Percentiles rank a stretch among this genome's conserved stretches.
These are phyloP conservation scores for Ficedula albicollis DNA, from an alignment of 2,797 vertebrate species.

Conservation along the genomic window DNA sequence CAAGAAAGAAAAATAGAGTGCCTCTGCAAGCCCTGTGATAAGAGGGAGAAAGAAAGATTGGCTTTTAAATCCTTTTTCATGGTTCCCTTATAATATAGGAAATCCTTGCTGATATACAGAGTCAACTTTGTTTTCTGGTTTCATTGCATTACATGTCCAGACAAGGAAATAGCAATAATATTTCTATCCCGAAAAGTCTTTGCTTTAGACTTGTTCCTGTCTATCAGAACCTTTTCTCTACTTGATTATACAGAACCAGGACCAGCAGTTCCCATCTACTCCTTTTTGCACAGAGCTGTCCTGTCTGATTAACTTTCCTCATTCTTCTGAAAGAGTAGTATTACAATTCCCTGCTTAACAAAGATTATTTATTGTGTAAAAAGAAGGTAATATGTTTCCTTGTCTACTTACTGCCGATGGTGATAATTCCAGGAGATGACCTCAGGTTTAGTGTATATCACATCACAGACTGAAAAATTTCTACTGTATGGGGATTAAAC, in stretches of 20 bases:
- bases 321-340: not conserved
- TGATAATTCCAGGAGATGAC: not conserved
- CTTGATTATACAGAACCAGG: not conserved
- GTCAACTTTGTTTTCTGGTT: not conserved
- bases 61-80: not conserved
- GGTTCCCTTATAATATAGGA: not conserved
- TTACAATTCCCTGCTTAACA: not conserved
- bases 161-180: not conserved
- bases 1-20: not conserved
- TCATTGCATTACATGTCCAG: not conserved
- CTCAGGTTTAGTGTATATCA: not conserved
- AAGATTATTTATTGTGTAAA: not conserved
- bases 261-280: not conserved
- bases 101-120: not conserved
- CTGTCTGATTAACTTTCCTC: not conserved
- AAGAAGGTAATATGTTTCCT: not conserved
- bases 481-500: not conserved
- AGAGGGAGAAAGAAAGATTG: not conserved
- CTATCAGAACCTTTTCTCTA: not conserved
- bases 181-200: not conserved
- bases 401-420: not conserved
- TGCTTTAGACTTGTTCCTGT: not conserved
- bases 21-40: not conserved
- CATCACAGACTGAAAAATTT: not conserved
- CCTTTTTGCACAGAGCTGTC: not conserved